Conservation (phyloP, 1,140 invertebrate species). For the Drosophila ohnishii region DNA sequence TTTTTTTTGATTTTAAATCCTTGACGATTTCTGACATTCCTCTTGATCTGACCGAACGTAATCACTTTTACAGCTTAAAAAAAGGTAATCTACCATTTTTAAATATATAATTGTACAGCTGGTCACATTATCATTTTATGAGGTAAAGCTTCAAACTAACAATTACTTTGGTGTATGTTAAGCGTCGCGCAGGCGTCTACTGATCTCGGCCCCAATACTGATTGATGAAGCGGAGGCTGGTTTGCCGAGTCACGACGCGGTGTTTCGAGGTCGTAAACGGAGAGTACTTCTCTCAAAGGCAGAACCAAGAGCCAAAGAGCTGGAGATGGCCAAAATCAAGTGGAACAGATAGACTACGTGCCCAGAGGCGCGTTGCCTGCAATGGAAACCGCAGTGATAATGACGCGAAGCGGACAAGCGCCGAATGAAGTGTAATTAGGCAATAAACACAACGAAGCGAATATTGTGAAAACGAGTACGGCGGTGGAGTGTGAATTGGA, state of each 20-base stretch:
- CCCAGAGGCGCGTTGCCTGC: constrained; percentile 57
- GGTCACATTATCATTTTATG: not conserved
- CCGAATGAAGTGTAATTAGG: constrained; percentile 58
- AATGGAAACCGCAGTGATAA: constrained; percentile 50
- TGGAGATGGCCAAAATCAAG: constrained; percentile 48
- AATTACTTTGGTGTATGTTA: constrained; percentile 3
- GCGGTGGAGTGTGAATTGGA: constrained; percentile 21
- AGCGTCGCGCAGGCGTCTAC: constrained; percentile 44
- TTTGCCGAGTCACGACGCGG: constrained; percentile 45
- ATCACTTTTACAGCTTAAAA: no score
- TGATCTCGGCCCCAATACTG: constrained; percentile 24
- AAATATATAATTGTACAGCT: not conserved
- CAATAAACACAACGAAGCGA: constrained; percentile 51
- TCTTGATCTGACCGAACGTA: no score
- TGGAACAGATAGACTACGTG: constrained; percentile 63
- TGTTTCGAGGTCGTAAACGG: constrained; percentile 34
- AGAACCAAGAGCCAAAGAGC: constrained; percentile 15
- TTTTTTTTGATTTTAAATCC: not conserved
- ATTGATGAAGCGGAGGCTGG: constrained; percentile 36
- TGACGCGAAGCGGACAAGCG: constrained; percentile 19
- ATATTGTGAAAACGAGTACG: not conserved
- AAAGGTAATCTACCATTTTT: no score
- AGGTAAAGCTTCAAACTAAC: not conserved
- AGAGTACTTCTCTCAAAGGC: constrained; percentile 42
- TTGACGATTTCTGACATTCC: not conserved